A percentile compares a stretch with the other conserved stretches of the same genome.
phyloP scores from a whole-genome alignment of 1,140 invertebrate genomes.

The Penaeus indicus region DNA sequence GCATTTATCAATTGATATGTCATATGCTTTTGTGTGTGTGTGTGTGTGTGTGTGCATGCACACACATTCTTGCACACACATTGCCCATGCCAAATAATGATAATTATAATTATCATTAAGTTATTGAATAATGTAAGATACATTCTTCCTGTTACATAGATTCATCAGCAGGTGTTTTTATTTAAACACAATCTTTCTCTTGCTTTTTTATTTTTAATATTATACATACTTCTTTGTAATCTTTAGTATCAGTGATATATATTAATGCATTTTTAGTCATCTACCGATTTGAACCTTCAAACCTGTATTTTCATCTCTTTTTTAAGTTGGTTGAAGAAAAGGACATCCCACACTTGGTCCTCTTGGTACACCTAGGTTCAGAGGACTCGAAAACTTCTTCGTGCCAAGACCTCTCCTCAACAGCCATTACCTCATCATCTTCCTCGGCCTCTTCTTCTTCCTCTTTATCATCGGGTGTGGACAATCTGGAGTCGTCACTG shows the following conservation, averaged over 20 bases:
- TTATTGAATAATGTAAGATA: too few relatives aligned
- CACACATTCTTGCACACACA: neutral
- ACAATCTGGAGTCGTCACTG: conserved; percentile 22
- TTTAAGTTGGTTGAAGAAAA: conserved; percentile 60
- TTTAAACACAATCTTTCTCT: too few relatives aligned
- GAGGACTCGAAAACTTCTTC: conserved; percentile 40
- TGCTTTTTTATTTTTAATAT: too few relatives aligned
- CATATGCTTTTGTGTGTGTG: neutral
- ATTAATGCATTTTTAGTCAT: too few relatives aligned
- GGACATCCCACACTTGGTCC: conserved; percentile 58
- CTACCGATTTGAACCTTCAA: too few relatives aligned
- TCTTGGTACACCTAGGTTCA: conserved; percentile 56
- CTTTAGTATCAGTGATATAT: too few relatives aligned
- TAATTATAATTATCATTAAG: too few relatives aligned
- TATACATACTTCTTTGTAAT: too few relatives aligned
- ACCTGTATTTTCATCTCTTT: neutral
- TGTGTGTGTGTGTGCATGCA: neutral
- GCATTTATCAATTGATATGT: neutral
- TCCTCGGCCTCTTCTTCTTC: conserved; percentile 5
- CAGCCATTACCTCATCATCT: neutral
- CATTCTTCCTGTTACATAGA: too few relatives aligned
- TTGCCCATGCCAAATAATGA: neutral
- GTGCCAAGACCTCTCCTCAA: conserved; percentile 38
- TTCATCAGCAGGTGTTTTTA: too few relatives aligned
- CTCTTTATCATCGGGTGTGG: conserved; percentile 12